Conservation (phyloP, 2,888 invertebrate species). For the Metellina segmentata region DNA sequence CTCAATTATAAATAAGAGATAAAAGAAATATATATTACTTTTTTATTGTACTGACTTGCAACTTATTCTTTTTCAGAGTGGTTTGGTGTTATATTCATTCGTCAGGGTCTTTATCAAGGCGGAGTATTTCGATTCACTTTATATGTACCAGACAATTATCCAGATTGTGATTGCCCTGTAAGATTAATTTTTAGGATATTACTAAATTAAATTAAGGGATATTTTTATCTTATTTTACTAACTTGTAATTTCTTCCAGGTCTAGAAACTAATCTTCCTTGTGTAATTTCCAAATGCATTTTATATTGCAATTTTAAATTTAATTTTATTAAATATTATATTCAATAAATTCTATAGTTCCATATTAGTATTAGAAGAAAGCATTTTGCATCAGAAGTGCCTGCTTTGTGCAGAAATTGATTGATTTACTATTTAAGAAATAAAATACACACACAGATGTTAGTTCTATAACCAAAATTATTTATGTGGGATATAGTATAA, state of each 20-base stretch:
- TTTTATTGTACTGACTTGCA: background rate
- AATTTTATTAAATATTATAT: no score
- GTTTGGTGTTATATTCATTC: conserved; percentile 94
- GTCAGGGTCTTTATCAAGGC: conserved; percentile 92
- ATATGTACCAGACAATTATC: conserved; percentile 92
- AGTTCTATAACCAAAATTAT: no score
- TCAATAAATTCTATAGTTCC: no score
- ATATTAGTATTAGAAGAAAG: no score
- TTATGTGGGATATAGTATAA: no score
- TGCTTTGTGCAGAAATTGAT: no score
- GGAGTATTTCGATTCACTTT: conserved; percentile 95
- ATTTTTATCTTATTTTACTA: background rate
- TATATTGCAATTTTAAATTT: no score
- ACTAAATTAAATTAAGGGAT: background rate
- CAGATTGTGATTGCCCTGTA: conserved; percentile 91
- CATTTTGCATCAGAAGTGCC: no score
- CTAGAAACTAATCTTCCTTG: background rate
- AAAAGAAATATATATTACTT: background rate
- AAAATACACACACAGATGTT: no score
- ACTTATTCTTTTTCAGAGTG: conserved; percentile 86
- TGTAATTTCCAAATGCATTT: no score
- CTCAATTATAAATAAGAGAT: background rate
- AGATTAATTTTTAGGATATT: conserved; percentile 80
- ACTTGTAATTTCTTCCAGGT: background rate
- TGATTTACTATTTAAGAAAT: no score